phyloP scores from a whole-genome alignment of 2,888 invertebrate species.

The Mythimna loreyi region DNA sequence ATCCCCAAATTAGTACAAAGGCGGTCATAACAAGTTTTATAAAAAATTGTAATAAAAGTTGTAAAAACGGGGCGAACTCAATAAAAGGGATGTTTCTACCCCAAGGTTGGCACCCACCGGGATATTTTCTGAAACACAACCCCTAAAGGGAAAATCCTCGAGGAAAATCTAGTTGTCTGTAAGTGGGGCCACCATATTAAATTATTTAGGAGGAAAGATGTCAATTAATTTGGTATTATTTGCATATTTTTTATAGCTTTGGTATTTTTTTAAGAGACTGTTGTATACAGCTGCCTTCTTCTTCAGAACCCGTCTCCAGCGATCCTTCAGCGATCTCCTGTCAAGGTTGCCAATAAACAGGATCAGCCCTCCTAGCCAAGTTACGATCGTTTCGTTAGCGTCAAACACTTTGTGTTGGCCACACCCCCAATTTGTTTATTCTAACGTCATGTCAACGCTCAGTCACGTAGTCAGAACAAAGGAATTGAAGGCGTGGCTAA shows the following conservation, averaged over 20 bases:
- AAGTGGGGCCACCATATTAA: slow-evolving; percentile 43
- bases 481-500: no score
- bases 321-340: no score
- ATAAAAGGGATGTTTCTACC: slow-evolving; percentile 62
- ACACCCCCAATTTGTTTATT: no score
- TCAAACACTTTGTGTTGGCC: no score
- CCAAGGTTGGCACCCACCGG: slow-evolving; percentile 50
- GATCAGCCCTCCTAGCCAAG: no score
- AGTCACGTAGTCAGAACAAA: no score
- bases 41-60: slow-evolving; percentile 61
- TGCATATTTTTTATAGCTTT: background rate
- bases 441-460: no score
- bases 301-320: no score
- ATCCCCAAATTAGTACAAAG: slow-evolving; percentile 53
- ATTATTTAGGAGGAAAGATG: background rate
- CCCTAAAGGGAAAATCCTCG: slow-evolving; percentile 64
- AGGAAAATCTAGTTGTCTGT: slow-evolving; percentile 67
- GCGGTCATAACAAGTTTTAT: slow-evolving; percentile 52
- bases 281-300: no score
- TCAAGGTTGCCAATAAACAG: no score
- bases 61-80: slow-evolving; percentile 59
- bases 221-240: background rate
- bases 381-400: no score
- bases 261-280: no score
- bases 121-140: slow-evolving; percentile 61